These are phyloP conservation scores for Megaceryle torquata DNA, from an alignment of 2,113 vertebrate genomes.

Conservation along the genomic window DNA sequence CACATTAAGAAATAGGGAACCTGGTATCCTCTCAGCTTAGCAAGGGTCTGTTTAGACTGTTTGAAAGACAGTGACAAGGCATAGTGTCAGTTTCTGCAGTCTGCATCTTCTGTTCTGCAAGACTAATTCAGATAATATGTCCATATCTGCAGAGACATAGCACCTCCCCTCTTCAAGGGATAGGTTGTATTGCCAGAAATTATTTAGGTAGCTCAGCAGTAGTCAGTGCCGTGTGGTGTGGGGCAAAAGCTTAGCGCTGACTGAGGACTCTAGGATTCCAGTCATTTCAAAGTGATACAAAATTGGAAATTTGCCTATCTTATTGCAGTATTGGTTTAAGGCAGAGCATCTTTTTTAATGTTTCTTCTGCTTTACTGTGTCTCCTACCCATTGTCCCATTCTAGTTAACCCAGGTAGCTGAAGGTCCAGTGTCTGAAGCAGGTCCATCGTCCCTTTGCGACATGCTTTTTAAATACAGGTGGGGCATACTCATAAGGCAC, in stretches of 20 bases:
- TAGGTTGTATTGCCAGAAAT: background rate
- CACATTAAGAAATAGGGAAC: background rate
- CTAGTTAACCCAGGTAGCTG: background rate
- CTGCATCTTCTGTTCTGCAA: background rate
- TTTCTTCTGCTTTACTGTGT: background rate
- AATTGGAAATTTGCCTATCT: background rate
- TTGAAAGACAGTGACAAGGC: background rate
- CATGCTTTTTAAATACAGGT: background rate
- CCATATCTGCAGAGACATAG: background rate
- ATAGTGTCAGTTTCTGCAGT: background rate
- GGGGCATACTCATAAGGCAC: background rate
- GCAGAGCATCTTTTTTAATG: background rate
- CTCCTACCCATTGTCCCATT: background rate
- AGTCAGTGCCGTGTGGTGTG: background rate
- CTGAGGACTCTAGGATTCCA: background rate
- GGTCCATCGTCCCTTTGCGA: background rate
- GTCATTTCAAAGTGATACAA: background rate
- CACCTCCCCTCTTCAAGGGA: rapidly evolving
- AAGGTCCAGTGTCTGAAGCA: background rate
- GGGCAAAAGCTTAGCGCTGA: background rate
- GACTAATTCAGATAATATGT: background rate
- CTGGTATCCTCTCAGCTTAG: background rate
- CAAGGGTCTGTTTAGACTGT: background rate
- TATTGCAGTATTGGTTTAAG: background rate
- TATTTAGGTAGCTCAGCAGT: background rate